A percentile compares a stretch with the other conserved stretches of the same genome.
These are phyloP conservation scores for Varecia variegata DNA, from an alignment of 2,797 vertebrate species.

Conservation along the genomic window DNA sequence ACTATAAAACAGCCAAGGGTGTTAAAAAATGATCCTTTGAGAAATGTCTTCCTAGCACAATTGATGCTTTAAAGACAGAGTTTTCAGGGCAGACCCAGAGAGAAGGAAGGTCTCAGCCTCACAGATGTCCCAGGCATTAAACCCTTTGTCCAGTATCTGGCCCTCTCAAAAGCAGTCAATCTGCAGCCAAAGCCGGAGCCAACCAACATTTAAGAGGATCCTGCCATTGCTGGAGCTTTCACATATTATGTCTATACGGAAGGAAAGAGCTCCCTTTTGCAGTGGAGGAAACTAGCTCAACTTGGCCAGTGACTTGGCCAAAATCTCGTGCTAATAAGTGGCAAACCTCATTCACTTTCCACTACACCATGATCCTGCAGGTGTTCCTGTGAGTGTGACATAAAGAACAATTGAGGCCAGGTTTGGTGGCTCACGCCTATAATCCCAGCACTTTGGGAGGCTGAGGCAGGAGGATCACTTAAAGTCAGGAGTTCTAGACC, in stretches of 20 bases:
- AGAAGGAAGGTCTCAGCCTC: not conserved
- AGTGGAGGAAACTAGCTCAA: not conserved
- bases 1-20: not conserved
- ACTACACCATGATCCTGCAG: not conserved
- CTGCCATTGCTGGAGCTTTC: not conserved
- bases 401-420: not conserved
- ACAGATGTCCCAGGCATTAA: not conserved
- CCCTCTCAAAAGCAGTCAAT: not conserved
- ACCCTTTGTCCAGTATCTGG: not conserved
- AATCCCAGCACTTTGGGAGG: not conserved
- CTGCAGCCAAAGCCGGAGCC: not conserved
- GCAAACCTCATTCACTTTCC: not conserved
- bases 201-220: not conserved
- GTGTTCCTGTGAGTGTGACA: not conserved
- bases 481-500: not conserved
- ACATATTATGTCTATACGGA: not conserved
- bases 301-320: not conserved
- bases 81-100: not conserved
- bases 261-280: not conserved
- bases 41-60: not conserved
- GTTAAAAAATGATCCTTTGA: not conserved
- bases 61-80: not conserved
- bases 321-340: not conserved
- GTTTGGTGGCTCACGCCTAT: not conserved
- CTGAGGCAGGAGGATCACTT: not conserved